phyloP scores from a whole-genome alignment of 2,113 vertebrate genomes.

The Bubalus kerabau region DNA sequence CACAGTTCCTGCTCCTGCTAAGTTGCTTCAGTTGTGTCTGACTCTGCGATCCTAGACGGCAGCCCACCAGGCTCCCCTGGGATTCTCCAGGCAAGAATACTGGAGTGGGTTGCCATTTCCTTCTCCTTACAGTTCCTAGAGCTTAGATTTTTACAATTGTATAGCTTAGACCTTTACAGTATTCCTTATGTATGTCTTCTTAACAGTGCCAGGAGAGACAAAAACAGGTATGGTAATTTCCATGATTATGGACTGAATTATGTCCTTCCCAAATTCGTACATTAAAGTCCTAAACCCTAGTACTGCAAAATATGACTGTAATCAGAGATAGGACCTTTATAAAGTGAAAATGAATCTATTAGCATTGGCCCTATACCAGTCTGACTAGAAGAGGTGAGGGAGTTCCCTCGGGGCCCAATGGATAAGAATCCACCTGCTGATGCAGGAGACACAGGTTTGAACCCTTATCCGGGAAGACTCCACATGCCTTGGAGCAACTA shows the following conservation, averaged over 20 bases:
- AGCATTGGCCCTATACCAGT: not conserved
- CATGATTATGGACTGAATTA: too few species aligned
- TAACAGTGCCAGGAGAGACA: not conserved
- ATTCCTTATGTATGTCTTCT: not conserved
- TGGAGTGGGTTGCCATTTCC: too few species aligned
- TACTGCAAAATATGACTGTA: not conserved
- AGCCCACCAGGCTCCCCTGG: too few species aligned
- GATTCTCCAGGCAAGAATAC: too few species aligned
- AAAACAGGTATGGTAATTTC: not conserved
- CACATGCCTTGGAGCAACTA: not conserved
- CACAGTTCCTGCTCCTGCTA: not conserved
- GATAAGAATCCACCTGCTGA: not conserved
- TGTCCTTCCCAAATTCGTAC: not conserved
- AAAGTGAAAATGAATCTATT: not conserved
- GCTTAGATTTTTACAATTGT: not conserved
- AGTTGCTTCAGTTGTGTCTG: too few species aligned
- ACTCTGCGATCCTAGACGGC: too few species aligned
- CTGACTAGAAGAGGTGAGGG: not conserved
- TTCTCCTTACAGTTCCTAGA: not conserved
- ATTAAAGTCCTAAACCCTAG: not conserved
- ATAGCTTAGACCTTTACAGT: not conserved
- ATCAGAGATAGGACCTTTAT: not conserved
- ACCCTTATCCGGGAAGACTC: not conserved
- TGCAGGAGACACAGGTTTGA: not conserved
- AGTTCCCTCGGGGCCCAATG: not conserved